Evolutionary conservation across 2,888 invertebrate genomes (phyloP), one percentile per base, ranked within the genome.

Genomic region (Tribolium freemani): DNA sequence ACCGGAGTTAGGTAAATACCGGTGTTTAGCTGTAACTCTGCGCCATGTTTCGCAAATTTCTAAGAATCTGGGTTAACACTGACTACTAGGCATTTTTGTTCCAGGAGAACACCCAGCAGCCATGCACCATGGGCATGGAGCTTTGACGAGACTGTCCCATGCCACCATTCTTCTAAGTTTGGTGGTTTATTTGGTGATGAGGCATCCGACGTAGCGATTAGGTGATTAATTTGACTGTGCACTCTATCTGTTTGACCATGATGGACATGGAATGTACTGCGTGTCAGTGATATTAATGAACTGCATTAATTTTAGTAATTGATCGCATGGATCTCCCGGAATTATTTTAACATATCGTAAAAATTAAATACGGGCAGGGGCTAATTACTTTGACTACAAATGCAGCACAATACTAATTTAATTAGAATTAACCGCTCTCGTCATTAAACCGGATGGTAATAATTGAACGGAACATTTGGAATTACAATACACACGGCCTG

Each of bases 81-180:
- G 64, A 64, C 70, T 73, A 68, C 68, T 71, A 73, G 73, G 66
- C 69, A 21, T 79, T 76, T 83, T 86, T 88, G 86, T 88, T 88
- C 80, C 90, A 94, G 94, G 94, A 82, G 94, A 94, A 88, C 93
- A 94, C 85, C 94, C 94, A 81, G 94, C 94, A 69, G 94, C 94
- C 53, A 94, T 94, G 94, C 93, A 94, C 87, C 93, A 94, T 80
- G 92, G 93, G 57, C 84, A 84, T 69, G 87, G 88, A 71, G 83
- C 83, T 64, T 77, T 84, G 63, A 80, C 83, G 70, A 81, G 82
- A 69, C 80, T 81, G 9, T 82, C 85, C 68, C 82, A 83, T 76
- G 79, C 80, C 75, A 82, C 84, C 31, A 75, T 85, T 45, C 74
- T 83, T 16, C 71, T 84, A 57, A 81, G 83, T 66, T 78, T 84